phyloP scores from a whole-genome alignment of 2,888 invertebrate species.

The Thysanoteuthis rhombus region DNA sequence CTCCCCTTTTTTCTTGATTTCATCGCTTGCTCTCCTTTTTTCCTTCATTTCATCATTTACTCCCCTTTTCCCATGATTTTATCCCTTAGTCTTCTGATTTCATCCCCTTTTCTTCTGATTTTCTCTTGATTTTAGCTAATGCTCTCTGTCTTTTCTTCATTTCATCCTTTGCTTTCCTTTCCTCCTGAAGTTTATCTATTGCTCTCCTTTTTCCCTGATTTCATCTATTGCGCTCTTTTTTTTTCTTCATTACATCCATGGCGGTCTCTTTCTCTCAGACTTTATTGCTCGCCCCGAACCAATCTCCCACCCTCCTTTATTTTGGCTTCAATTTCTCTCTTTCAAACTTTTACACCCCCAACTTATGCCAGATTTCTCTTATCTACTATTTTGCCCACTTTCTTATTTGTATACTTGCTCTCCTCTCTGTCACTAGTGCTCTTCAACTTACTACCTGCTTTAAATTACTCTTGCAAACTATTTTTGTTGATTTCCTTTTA shows the following conservation, averaged over 20 bases:
- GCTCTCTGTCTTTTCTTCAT: background rate
- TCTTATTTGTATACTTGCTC: background rate
- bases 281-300: too few species aligned
- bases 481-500: too few species aligned
- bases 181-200: background rate
- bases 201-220: background rate
- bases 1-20: background rate
- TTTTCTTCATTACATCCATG: too few species aligned
- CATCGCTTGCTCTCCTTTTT: background rate
- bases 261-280: too few species aligned
- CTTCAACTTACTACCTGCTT: background rate
- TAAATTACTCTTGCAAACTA: too few species aligned
- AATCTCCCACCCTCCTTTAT: too few species aligned
- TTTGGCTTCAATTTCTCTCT: too few species aligned
- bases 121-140: background rate
- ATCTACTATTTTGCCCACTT: too few species aligned
- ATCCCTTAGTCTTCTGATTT: background rate
- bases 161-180: background rate
- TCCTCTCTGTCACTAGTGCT: background rate
- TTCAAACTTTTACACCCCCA: too few species aligned
- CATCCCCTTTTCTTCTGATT: background rate
- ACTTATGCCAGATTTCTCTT: too few species aligned
- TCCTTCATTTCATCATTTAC: background rate
- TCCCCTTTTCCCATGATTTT: background rate
- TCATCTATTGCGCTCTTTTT: too few species aligned